Evolutionary conservation across 2,797 vertebrate species (phyloP).

Genomic region (Brachymystax lenok): DNA sequence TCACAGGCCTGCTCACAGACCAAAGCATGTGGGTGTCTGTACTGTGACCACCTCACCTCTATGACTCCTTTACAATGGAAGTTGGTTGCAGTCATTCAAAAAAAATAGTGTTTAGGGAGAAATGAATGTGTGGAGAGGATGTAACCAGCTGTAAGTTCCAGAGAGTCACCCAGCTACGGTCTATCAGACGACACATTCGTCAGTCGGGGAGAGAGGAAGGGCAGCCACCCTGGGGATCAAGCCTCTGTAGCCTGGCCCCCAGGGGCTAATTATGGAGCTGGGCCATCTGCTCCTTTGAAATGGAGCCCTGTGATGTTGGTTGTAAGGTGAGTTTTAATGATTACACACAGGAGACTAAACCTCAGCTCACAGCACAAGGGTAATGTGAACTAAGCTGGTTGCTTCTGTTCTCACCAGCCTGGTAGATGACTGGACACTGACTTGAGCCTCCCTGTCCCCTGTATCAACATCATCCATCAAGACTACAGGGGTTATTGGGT

Average conservation of each 20-base stretch:
- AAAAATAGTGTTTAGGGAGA: neutral
- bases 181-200: too few species aligned
- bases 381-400: neutral
- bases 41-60: neutral
- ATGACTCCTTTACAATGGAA: conserved; percentile 14
- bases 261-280: conserved; percentile 43
- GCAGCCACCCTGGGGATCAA: conserved; percentile 14
- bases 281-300: conserved; percentile 52
- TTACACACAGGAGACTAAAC: conserved; percentile 25
- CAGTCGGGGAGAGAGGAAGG: conserved; percentile 16
- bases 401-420: neutral
- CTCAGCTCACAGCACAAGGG: neutral
- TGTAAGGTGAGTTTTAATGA: conserved; percentile 38
- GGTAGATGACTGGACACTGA: neutral
- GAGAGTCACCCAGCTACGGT: conserved; percentile 17
- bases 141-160: neutral
- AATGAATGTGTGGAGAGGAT: neutral
- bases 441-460: neutral
- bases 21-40: conserved; percentile 3
- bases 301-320: neutral
- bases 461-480: neutral
- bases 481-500: neutral
- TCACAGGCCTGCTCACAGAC: conserved; percentile 18
- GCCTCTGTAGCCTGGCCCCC: conserved; percentile 18
- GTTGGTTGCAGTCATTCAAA: conserved; percentile 3